Base-by-base conservation (phyloP, 2,113 vertebrate genomes). In the Tachysurus fulvidraco region DNA sequence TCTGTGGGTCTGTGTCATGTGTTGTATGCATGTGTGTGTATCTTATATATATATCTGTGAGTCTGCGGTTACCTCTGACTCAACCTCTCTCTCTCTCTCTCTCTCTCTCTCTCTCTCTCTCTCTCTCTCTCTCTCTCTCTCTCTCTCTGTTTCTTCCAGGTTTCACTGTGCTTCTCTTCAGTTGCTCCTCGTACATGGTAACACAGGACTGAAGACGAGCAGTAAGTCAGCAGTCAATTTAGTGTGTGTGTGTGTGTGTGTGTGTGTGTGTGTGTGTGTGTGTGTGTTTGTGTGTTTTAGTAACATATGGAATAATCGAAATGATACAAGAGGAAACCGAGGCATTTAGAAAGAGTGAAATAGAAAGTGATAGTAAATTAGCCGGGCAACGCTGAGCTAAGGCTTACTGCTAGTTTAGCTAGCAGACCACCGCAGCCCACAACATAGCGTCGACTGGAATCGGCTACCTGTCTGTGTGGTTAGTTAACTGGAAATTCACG, bases 101-200 rank as follows among this genome's bases (percentile, higher is more conserved):
- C 8, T 67, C 30, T 46, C 16, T 50, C 36, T 17, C 77, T 90
- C 76, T 92, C 25, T 88, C 88, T 92, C 84, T 83, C 13, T 67
- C n/a, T 50, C 9, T 41, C 44, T 21, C 80, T 92, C n/a, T 88
- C 88, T 92, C 83, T 83, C 14, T 69, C 28, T 89, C 64, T 92
- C 19, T 88, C 84, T 92, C 85, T 67, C 3, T 73, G 41, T 54
- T 11, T 50, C 57, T 14, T 17, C 11, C 87, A 90, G 92, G 90
- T 93, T 93, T 90, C 90, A 91, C 86, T 89, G 92, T 81, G 78
- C 90, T 93, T 90, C 90, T 90, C 88, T 93, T 90, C 91, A 91
- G 83, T 92, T 91, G 91, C 93, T 93, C 89, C 87, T 93, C 90
- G 91, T 94, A 91, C 91, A 95, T 93, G 92, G 91, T 94, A 91